These are phyloP conservation scores for Ahaetulla prasina DNA, from an alignment of 2,113 vertebrate species.

Conservation along the genomic window DNA sequence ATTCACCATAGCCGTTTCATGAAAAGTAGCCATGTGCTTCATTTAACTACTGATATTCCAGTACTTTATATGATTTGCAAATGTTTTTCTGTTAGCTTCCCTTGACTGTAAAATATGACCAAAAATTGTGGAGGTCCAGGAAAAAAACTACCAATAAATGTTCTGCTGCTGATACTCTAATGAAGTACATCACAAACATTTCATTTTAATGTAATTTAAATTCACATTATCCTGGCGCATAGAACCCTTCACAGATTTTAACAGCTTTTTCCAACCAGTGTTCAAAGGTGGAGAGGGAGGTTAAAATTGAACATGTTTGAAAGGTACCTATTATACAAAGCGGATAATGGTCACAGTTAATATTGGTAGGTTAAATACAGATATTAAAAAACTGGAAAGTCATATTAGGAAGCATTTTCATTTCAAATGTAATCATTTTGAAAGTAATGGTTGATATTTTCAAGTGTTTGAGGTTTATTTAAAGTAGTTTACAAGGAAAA, in stretches of 20 bases:
- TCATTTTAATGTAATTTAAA: neutral
- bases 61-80: neutral
- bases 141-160: neutral
- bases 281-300: neutral
- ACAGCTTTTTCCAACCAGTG: neutral
- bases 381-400: neutral
- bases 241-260: neutral
- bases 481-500: neutral
- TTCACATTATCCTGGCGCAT: neutral
- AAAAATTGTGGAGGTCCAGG: neutral
- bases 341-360: neutral
- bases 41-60: neutral
- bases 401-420: neutral
- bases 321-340: neutral
- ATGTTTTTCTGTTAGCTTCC: slow-evolving; percentile 12
- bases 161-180: neutral
- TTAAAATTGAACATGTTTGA: neutral
- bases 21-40: neutral
- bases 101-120: neutral
- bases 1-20: slow-evolving; percentile 6
- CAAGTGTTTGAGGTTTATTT: neutral
- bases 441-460: neutral
- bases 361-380: neutral
- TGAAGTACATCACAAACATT: slow-evolving; percentile 14
- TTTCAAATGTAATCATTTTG: neutral